Conservation (phyloP, 2,113 vertebrate species). For the Sebastes fasciatus region DNA sequence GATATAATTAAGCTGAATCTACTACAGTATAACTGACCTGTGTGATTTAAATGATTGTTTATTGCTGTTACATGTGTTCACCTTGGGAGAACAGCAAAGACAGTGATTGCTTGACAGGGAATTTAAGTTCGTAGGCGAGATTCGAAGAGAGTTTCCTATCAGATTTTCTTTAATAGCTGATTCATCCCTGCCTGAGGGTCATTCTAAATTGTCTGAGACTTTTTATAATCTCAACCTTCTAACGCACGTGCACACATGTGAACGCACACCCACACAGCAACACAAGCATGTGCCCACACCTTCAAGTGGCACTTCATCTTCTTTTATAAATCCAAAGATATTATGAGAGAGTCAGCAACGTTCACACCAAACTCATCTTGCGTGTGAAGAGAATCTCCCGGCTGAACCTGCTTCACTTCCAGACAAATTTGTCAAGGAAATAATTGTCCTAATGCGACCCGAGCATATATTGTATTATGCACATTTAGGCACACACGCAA, state of each 20-base stretch:
- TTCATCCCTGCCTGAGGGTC: conserved; percentile 4
- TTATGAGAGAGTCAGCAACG: conserved; percentile 1
- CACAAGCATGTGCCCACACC: neutral
- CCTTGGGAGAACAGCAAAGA: neutral
- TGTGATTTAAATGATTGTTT: neutral
- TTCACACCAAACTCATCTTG: neutral
- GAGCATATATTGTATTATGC: neutral
- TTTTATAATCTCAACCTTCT: conserved; percentile 13
- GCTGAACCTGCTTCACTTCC: neutral
- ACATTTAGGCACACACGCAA: conserved; percentile 2
- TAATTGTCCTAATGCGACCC: conserved; percentile 9
- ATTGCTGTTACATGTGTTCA: neutral
- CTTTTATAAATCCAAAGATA: neutral
- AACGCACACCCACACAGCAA: no score
- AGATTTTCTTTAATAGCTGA: neutral
- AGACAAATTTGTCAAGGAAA: neutral
- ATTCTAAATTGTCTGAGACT: neutral
- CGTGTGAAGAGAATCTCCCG: neutral
- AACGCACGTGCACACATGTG: neutral
- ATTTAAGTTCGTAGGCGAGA: neutral
- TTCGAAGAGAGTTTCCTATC: neutral
- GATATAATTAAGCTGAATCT: neutral
- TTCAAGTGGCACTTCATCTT: neutral
- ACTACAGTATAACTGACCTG: neutral
- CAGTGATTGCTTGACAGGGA: neutral